These are phyloP conservation scores for Morpho deidamia DNA, from an alignment of 2,888 invertebrate species.

Conservation along the genomic window DNA sequence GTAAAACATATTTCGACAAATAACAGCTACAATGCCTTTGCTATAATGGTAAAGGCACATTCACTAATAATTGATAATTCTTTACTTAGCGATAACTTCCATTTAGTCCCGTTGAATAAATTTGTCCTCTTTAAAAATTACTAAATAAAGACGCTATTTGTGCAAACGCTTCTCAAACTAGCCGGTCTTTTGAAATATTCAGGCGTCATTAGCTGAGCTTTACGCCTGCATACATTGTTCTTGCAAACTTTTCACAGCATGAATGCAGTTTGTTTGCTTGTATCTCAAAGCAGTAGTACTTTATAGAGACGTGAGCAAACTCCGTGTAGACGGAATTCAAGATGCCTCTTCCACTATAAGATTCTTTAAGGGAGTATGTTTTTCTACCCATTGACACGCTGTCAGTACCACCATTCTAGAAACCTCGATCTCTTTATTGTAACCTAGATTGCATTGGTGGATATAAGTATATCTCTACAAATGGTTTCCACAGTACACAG, in stretches of 20 bases:
- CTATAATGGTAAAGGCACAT: too few species aligned
- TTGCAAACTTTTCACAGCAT: slow-evolving; percentile 10
- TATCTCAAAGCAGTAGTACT: slow-evolving; percentile 23
- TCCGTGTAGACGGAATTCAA: background rate
- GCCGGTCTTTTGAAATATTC: slow-evolving; percentile 45
- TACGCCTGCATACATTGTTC: slow-evolving; percentile 29
- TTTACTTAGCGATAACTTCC: background rate
- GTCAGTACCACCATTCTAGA: too few species aligned
- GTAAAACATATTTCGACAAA: too few species aligned
- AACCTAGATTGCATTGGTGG: too few species aligned
- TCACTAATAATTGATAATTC: too few species aligned
- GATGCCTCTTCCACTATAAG: background rate
- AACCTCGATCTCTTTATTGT: too few species aligned
- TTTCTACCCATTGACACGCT: too few species aligned
- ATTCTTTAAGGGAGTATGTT: too few species aligned
- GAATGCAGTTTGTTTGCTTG: slow-evolving; percentile 20
- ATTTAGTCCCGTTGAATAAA: background rate
- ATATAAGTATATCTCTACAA: too few species aligned
- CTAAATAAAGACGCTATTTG: slow-evolving; percentile 7
- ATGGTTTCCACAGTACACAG: too few species aligned
- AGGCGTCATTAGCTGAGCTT: slow-evolving; percentile 48
- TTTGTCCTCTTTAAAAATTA: background rate
- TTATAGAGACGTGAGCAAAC: slow-evolving; percentile 2
- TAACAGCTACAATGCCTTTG: too few species aligned
- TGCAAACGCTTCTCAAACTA: slow-evolving; percentile 11